A percentile compares a stretch with the other conserved stretches of the same genome.
Conservation (phyloP, 2,113 vertebrate genomes). For the Brevimyrus niger region DNA sequence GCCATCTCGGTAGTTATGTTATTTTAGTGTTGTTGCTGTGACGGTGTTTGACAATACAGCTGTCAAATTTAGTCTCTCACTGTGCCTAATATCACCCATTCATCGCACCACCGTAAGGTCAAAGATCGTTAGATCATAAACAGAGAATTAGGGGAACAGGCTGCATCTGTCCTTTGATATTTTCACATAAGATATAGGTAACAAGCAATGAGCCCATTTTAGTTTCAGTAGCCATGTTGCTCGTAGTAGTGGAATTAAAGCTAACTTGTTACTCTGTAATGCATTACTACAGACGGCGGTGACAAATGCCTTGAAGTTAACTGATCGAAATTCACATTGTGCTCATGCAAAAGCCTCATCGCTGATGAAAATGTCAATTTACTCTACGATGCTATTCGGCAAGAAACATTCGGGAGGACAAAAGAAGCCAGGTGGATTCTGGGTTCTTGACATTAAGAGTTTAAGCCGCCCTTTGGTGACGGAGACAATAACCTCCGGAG, state of each 20-base stretch:
- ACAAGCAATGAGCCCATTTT: neutral
- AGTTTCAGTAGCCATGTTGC: neutral
- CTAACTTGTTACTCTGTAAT: neutral
- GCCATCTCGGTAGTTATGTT: neutral
- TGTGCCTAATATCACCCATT: no score
- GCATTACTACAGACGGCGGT: neutral
- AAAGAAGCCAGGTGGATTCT: neutral
- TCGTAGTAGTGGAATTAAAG: neutral
- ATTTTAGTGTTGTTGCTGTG: neutral
- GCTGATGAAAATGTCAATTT: neutral
- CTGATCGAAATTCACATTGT: neutral
- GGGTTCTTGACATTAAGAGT: neutral
- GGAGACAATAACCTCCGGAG: neutral
- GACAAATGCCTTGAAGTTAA: neutral
- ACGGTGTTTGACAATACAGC: neutral
- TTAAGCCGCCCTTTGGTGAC: neutral
- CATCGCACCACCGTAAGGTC: neutral
- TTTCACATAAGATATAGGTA: neutral
- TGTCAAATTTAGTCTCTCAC: no score
- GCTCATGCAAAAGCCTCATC: neutral
- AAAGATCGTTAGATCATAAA: neutral
- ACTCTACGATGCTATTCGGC: neutral
- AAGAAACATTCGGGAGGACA: neutral
- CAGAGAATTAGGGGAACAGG: neutral
- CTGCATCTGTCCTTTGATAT: neutral